Evolutionary conservation across 2,113 vertebrate genomes (phyloP), one percentile per base, ranked within the genome.

Genomic region (Tyto alba): DNA sequence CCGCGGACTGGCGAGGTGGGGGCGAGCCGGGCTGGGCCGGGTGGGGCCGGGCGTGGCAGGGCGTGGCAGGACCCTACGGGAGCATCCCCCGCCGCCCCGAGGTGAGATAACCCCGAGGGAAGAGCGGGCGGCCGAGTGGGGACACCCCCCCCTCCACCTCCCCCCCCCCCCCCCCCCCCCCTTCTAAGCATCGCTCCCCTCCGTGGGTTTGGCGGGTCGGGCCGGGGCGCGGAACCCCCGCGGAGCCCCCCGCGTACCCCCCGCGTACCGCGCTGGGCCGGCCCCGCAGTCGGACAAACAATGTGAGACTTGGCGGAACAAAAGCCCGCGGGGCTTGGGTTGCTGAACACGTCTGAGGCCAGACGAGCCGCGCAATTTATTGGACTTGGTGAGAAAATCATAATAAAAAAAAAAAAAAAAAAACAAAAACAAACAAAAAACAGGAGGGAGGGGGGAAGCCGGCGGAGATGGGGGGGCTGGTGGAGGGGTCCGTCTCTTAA

Each of bases 341-440:
- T 99, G 98, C 99, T 98, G 98, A 98, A 98, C 99, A 99, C 98
- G 98, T 99, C 98, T 97, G 97, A 95, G 97, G 97, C 95, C 95
- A 98, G 98, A 98, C 97, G 96, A 98, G 95, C 96, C 84, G 94
- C 96, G 97, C 97, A 95, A 95, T 98, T 97, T 98, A 97, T 96
- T 96, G 96, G 91, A 97, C 96, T 95, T 69, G 96, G 96, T 97
- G 97, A 98, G 97, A 98, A 98, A 96, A 92, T 88, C 62, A 95
- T 96, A 85, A 83, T 69, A 89, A 89, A 88, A 93, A 71, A 60
- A 67, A 59, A 34, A 59, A 50, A 56, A 52, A 55, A 53, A 26
- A 18, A 27, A 26, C n/a, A 89, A 88, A 93, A 71, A 60, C 62
- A 59, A 34, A 59, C 45, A 56, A 52, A 55, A 53, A 26, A 18